Base-by-base conservation (phyloP, 2,888 invertebrate species). In the Proisotoma minuta region DNA sequence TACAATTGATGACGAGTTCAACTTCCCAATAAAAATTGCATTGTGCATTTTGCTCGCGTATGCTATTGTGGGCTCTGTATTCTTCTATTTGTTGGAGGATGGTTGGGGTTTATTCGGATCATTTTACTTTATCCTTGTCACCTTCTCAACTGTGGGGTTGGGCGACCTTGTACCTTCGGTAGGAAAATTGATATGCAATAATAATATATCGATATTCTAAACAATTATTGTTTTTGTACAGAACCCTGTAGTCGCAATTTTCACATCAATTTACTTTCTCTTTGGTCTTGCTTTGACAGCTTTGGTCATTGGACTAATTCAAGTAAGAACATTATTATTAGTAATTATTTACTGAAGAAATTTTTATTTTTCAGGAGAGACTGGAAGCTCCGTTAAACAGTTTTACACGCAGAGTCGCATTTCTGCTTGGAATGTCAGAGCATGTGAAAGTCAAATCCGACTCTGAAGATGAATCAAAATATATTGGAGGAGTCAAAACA, bases 231-330 rank as follows among this genome's bases (percentile, higher is more conserved):
- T 79, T 69, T 76, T 78, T n/a, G n/a, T 3, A 79, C 79, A 84
- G 77, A 89, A 92, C 79, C 93, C 94, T 0, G 84, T 86, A 78
- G 87, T 85, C 75, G 91, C 97, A 86, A 88, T 97, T 82, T 84
- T 88, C 59, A 91, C 93, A 39, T 94, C 95, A 74, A 83, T 95
- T 51, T 96, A 98, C 77, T 81, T 98, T 60, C 87, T 97, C 23
- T 91, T 98, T 75, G 98, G 98, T 5, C 81, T 98, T 63, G 92
- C 97, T 0, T 81, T 98, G 22, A 96, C 96, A 56, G 93, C 96
- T 71, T 96, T 97, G 95, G 92, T 93, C 78, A 91, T 98, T 75
- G 96, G 95, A 76, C 94, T 97, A 18, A 92, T 96, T 0, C 95
- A 95, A 81, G 87, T 87, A 34, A 34, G 15, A 34, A 39, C 26